Evolutionary conservation across 2,797 vertebrate genomes (phyloP), one percentile per base, ranked within the genome.

Genomic region (Bovichtus variegatus): DNA sequence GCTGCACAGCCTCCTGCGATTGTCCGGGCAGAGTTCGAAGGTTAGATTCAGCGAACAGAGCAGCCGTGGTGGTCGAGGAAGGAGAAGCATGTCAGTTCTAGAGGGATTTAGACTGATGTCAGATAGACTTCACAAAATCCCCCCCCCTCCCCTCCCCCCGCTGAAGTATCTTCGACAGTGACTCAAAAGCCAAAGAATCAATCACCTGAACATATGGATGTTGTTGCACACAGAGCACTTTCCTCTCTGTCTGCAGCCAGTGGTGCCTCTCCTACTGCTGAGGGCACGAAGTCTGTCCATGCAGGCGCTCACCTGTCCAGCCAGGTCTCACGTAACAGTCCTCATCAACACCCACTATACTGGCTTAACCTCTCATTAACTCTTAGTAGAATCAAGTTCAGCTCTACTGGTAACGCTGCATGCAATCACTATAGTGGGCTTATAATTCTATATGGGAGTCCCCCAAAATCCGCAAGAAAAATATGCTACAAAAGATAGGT

Each of bases 371-470:
- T 91, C 85, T 85, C 90, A 80, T 89, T 87, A 88, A 90, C 80
- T 88, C 81, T 91, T 90, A 87, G 90, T 94, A 95, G 93, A 89
- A 84, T 87, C 89, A 85, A 94, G 86, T 92, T 94, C 83, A 83
- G 92, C 91, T 95, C 88, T 92, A 87, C 91, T 81, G 89, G 89
- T 91, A 84, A 93, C 94, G 91, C 94, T 96, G 96, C 96, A 97
- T 97, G 97, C 93, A 91, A 93, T 95, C 94, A 95, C 89, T 87
- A 93, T 95, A 95, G 84, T 94, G 94, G 95, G 93, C 93, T 94
- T 93, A 93, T 93, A 91, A 93, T 89, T 96, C 91, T 95, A 89
- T 92, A 94, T 85, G 93, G 91, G 75, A 94, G 87, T 84, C 80
- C 93, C 93, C 71, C 80, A 89, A 49, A 90, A 88, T 91, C 94